phyloP scores from a whole-genome alignment of 92 coral and sea anemone species.

The Porites lobata region DNA sequence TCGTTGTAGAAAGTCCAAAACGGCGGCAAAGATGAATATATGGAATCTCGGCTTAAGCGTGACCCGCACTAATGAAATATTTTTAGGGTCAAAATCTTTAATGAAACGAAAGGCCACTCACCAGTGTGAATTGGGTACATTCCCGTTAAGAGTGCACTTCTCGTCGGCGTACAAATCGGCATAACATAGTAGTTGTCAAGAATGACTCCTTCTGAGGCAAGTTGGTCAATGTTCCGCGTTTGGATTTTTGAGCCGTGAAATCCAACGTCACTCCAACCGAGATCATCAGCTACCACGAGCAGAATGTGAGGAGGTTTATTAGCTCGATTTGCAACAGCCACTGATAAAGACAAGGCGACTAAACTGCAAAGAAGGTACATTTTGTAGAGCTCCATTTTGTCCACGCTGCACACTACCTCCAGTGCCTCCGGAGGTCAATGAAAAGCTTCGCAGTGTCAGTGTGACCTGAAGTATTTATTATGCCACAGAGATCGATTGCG shows the following conservation, averaged over 20 bases:
- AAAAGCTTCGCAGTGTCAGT: too few species aligned
- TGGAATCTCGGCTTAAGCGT: too few species aligned
- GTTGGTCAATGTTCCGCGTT: constrained; percentile 59
- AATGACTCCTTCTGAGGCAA: constrained; percentile 64
- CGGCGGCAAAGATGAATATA: too few species aligned
- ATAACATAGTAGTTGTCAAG: constrained; percentile 67
- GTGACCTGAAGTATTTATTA: too few species aligned
- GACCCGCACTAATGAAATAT: too few species aligned
- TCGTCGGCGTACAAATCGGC: constrained; percentile 72
- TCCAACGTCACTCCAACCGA: constrained; percentile 75
- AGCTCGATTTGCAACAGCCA: neutral
- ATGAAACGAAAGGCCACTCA: neutral
- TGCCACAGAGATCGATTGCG: too few species aligned
- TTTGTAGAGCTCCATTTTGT: neutral
- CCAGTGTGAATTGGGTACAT: constrained; percentile 74
- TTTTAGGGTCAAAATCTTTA: too few species aligned
- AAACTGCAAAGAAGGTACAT: constrained; percentile 1
- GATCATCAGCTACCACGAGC: constrained; percentile 57
- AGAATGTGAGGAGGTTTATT: constrained; percentile 50
- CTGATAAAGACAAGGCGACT: neutral
- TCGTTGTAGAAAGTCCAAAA: too few species aligned
- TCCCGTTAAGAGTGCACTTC: constrained; percentile 68
- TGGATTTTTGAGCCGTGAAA: constrained; percentile 52
- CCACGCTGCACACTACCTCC: neutral
- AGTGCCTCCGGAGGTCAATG: too few species aligned